phyloP scores from a whole-genome alignment of 2,888 invertebrate genomes.

The Idaea dimidiata region DNA sequence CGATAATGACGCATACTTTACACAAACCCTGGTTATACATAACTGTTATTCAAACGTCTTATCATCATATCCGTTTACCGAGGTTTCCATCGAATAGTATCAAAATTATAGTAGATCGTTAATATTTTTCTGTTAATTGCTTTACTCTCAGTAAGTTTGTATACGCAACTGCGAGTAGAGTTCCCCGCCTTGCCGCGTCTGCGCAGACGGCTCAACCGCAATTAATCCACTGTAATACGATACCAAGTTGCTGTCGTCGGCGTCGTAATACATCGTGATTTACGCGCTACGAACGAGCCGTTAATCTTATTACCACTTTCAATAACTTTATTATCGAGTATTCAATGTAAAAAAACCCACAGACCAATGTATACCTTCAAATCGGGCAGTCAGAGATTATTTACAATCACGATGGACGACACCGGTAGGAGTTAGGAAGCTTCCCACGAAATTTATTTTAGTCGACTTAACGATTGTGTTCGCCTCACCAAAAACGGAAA shows the following conservation, averaged over 20 bases:
- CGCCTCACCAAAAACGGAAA: slow-evolving; percentile 62
- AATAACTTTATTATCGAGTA: slow-evolving; percentile 76
- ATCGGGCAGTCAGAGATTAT: slow-evolving; percentile 47
- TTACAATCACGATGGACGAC: slow-evolving; percentile 40
- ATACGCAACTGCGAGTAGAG: slow-evolving; percentile 11
- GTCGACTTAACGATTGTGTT: slow-evolving; percentile 71
- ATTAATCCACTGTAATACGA: slow-evolving; percentile 78
- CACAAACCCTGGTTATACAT: slow-evolving; percentile 50
- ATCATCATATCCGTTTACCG: slow-evolving; percentile 42
- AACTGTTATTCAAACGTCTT: slow-evolving; percentile 57
- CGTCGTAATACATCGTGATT: slow-evolving; percentile 78
- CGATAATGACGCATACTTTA: slow-evolving; percentile 71
- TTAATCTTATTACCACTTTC: slow-evolving; percentile 81
- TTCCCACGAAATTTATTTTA: slow-evolving; percentile 74
- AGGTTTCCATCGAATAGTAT: too few species aligned
- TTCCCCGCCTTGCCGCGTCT: slow-evolving; percentile 55
- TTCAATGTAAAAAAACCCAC: slow-evolving; percentile 45
- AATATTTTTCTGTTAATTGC: slow-evolving; percentile 5
- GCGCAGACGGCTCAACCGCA: slow-evolving; percentile 55
- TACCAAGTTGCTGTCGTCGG: slow-evolving; percentile 72
- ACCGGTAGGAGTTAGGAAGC: slow-evolving; percentile 57
- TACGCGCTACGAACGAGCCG: slow-evolving; percentile 69
- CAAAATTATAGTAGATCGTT: not conserved
- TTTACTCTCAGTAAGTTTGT: not conserved
- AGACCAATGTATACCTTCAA: slow-evolving; percentile 62